Base-by-base conservation (phyloP, 2,888 invertebrate genomes). In the Hypomecis punctinalis region DNA sequence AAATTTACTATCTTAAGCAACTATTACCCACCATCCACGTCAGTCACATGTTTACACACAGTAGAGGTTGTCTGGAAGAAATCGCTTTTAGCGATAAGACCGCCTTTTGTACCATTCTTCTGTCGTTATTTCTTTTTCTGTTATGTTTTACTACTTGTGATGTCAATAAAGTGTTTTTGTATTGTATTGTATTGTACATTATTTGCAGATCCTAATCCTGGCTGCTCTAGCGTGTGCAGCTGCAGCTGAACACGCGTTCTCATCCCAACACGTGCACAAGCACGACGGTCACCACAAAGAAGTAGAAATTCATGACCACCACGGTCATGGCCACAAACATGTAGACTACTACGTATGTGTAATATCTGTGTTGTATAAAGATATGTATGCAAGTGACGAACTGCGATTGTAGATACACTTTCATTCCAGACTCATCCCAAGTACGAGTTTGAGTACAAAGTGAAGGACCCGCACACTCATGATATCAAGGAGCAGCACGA, bases 381-480 rank as follows among this genome's bases (percentile, higher is more conserved):
- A 23, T 23, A 23, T 23, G 23, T 23, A 23, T 23, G 23, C 1
- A 3, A 23, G 23, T 23, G 23, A 23, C 3, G 33, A 40, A 36
- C 7, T 42, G 35, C 4, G 4, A 36, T 8, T 45, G 6, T 37
- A 23, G 5, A 42, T 1, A 40, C 4, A 6, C 5, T 11, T n/a
- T 61, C 10, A 10, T 62, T 56, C 9, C 67, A 74, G 74, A 70
- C 73, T 5, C 71, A 67, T 48, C 72, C 74, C 7, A 74, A 74
- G 53, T 74, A 72, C 60, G 72, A 74, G 58, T 87, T 85, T 71
- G 86, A 81, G 72, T 89, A 90, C 73, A 86, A 86, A 62, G 89
- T 90, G n/a, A 74, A 82, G 69, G 89, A 90, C 70, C 81, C 81
- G 40, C 85, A 88, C 74, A 90, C 90, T 57, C 85, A 86, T 43